Evolutionary conservation across 2,113 vertebrate genomes (phyloP), one percentile per base, ranked within the genome.

Genomic region (Ictidomys tridecemlineatus): DNA sequence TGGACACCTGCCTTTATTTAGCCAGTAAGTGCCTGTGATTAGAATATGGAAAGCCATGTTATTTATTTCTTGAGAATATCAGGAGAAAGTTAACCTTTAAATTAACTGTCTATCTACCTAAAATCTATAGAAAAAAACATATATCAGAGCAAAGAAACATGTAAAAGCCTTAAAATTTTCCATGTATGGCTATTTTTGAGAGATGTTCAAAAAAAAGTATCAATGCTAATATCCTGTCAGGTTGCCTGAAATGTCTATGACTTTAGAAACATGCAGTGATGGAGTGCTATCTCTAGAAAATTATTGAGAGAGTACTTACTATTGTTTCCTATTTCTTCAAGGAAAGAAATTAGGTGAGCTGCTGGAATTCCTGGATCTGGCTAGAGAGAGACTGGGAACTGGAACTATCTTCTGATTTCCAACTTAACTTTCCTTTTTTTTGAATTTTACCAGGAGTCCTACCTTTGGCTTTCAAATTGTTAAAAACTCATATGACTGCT

Each of bases 11-110:
- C 39, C 30, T 96, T 86, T 94, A 92, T 93, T 82, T 91, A 63
- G n/a, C 18, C 18, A 89, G 17, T 96, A 51, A 84, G 14, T 89
- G 11, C 94, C 67, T 94, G 20, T 84, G 28, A 85, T 79, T 92
- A 78, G 80, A 97, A 84, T 92, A 93, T 88, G 69, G 56, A 78
- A 95, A 85, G 84, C 16, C 13, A 79, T 69, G n/a, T 37, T n/a
- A 74, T 95, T 26, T 48, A 76, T 69, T 89, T 89, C 17, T 70
- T 95, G 12, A 96, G 91, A 90, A 91, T 56, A 87, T 4, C 12
- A 53, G 28, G 32, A n/a, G 9, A 39, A 95, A 93, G 20, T 65
- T 89, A 77, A 61, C 17, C 22, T 86, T 84, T 86, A 65, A 28
- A 67, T 37, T 45, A 73, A 3, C 51, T 58, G 73, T 45, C 6